These are phyloP conservation scores for Boloria euphrosyne DNA, from an alignment of 2,888 invertebrate species.

Conservation along the genomic window DNA sequence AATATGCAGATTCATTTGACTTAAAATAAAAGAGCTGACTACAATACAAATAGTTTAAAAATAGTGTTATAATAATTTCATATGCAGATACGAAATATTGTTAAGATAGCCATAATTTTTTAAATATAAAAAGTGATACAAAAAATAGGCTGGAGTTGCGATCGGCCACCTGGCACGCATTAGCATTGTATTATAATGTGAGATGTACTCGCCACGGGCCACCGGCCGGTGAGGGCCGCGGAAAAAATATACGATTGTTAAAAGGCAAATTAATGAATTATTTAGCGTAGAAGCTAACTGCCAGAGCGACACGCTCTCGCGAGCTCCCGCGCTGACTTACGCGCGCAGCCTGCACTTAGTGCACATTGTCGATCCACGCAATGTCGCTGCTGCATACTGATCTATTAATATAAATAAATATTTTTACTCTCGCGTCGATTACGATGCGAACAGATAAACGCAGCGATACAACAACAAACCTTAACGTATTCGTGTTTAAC, in stretches of 20 bases:
- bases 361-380: constrained; percentile 1
- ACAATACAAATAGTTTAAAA: too few relatives aligned
- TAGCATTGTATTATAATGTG: constrained; percentile 49
- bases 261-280: constrained; percentile 61
- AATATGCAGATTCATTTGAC: too few relatives aligned
- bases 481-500: constrained; percentile 17
- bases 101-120: not conserved
- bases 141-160: constrained; percentile 20
- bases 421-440: constrained; percentile 4
- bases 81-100: not conserved
- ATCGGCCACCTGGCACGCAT: constrained; percentile 47
- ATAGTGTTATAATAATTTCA: too few relatives aligned
- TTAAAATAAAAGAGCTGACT: too few relatives aligned
- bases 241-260: constrained; percentile 45
- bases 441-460: not conserved
- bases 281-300: constrained; percentile 48
- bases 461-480: constrained; percentile 14
- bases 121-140: not conserved
- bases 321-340: too few relatives aligned
- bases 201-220: constrained; percentile 39
- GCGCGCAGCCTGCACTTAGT: too few relatives aligned
- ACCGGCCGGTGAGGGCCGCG: constrained; percentile 26
- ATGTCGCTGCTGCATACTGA: not conserved
- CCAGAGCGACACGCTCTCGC: not conserved
- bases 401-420: constrained; percentile 11